Evolutionary conservation across 2,113 vertebrate genomes (phyloP), one percentile per base, ranked within the genome.

Genomic region (Symphodus melops): DNA sequence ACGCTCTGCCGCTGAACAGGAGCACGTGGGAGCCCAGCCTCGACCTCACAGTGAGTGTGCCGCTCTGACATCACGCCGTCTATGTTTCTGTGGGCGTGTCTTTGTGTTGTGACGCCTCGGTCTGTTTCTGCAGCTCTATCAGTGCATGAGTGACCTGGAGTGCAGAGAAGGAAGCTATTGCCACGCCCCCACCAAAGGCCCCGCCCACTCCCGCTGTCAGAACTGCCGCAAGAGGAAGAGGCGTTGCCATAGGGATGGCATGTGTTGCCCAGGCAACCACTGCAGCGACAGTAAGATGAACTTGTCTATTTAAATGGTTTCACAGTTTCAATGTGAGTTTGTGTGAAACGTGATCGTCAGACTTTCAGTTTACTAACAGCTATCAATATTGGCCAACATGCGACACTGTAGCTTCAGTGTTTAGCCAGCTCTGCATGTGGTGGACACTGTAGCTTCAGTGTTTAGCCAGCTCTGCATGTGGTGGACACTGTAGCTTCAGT

Each of bases 91-190:
- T 4, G 1, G 28, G 28, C 6, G 28, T 33, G 28, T 1, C 4
- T 33, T 33, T 5, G 28, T 33, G 4, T 33, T 33, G 28, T 33
- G 28, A 33, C 28, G 28, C 5, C 16, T 3, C 36, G 9, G 14
- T 48, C 14, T 19, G 20, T 6, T 21, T 4, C 16, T 69, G 12
- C 79, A 98, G 96, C 91, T 91, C 44, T 95, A 95, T 21, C 96
- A 95, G 28, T 98, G 97, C n/a, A 95, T 92, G 61, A 97, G 94
- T 0, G 97, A 97, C 68, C 96, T 96, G 85, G 96, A 97, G 65
- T 98, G 97, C 1, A 94, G 93, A 5, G 93, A 96, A 21, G 95
- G 96, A 5, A 92, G 95, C 25, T 98, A 96, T 46, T 98, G 97
- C 68, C 96, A 97, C 79, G 93, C 92, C 57, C 95, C 96, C 37